phyloP scores from a whole-genome alignment of 2,888 invertebrate genomes.

The Drosophila diplacantha region DNA sequence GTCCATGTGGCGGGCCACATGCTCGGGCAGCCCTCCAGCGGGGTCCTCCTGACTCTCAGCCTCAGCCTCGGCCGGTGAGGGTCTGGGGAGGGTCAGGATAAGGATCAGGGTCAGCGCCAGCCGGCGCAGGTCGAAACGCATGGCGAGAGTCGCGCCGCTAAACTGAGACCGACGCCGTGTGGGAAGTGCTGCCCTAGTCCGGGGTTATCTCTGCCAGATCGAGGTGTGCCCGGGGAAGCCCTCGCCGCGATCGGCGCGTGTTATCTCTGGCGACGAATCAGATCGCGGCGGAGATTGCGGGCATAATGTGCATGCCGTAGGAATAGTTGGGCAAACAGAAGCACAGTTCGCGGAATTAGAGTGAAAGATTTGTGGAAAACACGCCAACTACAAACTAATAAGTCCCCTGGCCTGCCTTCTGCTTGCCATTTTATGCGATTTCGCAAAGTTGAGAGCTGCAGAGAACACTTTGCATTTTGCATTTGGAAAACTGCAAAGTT shows the following conservation, averaged over 20 bases:
- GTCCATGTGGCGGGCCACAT: constrained; percentile 28
- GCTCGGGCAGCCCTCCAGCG: constrained; percentile 1
- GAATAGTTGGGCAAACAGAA: not conserved
- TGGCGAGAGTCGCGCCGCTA: constrained; percentile 1
- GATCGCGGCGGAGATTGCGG: not conserved
- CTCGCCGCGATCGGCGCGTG: not conserved
- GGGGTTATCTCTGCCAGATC: constrained; percentile 12
- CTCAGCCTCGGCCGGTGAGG: not conserved
- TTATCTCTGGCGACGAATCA: not conserved
- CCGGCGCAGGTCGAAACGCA: constrained; percentile 9
- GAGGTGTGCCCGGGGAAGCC: not conserved
- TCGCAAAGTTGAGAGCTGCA: constrained; percentile 6
- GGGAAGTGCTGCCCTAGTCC: not conserved
- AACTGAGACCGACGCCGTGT: not conserved
- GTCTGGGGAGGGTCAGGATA: not conserved
- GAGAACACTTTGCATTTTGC: constrained; percentile 7
- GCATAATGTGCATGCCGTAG: not conserved
- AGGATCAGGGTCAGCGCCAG: not conserved
- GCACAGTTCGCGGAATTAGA: too few relatives aligned
- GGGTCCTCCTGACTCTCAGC: not conserved
- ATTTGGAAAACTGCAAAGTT: constrained; percentile 15
- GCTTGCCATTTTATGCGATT: not conserved
- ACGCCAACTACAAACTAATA: not conserved
- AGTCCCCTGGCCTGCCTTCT: not conserved
- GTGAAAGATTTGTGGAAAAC: not conserved